phyloP scores from a whole-genome alignment of 2,888 invertebrate genomes.

The Drosophila macrothrix region DNA sequence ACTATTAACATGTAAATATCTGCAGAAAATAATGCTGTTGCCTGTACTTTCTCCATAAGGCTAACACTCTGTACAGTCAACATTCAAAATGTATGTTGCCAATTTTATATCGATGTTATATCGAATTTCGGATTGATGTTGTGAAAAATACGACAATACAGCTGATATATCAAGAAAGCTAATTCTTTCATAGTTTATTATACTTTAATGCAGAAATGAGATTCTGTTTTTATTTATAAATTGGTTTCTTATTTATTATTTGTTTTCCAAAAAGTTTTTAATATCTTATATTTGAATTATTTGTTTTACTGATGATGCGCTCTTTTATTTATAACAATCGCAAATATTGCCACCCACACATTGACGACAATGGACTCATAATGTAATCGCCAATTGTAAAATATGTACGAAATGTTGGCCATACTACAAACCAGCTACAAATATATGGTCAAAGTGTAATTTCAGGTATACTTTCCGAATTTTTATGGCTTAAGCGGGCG shows the following conservation, averaged over 20 bases:
- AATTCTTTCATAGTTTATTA: no score
- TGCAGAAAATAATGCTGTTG: background rate
- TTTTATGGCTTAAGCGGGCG: background rate
- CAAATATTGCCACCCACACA: background rate
- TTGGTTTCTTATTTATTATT: background rate
- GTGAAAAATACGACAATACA: background rate
- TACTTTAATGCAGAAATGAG: no score
- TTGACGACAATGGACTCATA: background rate
- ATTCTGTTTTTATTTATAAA: background rate
- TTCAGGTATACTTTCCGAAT: background rate
- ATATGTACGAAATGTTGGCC: background rate
- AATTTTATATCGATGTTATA: background rate
- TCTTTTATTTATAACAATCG: background rate
- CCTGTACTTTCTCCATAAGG: background rate
- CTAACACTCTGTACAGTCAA: background rate
- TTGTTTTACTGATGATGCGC: background rate
- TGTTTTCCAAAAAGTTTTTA: background rate
- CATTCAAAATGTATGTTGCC: background rate
- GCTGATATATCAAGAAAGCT: no score
- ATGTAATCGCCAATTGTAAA: background rate
- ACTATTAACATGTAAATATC: background rate
- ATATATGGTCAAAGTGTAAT: background rate
- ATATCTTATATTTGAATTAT: background rate
- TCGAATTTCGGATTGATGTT: background rate
- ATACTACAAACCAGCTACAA: background rate